Conservation (phyloP, 2,797 vertebrate species). For the Ambastaia sidthimunki region DNA sequence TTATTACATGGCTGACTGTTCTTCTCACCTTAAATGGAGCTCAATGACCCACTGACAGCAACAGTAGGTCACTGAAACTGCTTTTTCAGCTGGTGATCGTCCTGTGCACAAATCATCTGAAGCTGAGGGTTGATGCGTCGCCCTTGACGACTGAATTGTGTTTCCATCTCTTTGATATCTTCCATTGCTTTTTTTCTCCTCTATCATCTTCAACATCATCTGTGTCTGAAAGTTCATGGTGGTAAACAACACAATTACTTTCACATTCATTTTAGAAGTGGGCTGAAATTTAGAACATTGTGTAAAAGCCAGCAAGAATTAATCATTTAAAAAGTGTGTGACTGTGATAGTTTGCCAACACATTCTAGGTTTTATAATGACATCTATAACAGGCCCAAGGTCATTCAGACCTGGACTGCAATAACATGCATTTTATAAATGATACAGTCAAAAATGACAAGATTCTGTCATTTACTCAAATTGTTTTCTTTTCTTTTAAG, state of each 20-base stretch:
- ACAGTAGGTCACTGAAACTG: not conserved
- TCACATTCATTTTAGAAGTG: not conserved
- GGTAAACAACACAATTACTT: slow-evolving; percentile 30
- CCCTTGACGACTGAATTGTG: slow-evolving; percentile 18
- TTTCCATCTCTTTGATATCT: not conserved
- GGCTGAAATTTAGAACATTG: not conserved
- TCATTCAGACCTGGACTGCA: not conserved
- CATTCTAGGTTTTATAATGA: not conserved
- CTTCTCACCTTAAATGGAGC: slow-evolving; percentile 3
- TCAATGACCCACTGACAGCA: slow-evolving; percentile 7
- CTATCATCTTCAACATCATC: not conserved
- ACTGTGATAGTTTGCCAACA: not conserved
- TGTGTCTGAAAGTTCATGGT: slow-evolving; percentile 3
- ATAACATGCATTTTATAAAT: not conserved
- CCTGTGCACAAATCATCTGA: not conserved
- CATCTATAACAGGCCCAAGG: slow-evolving; percentile 2
- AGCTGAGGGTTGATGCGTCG: slow-evolving; percentile 1
- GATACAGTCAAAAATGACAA: not conserved
- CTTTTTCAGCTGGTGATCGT: slow-evolving; percentile 5
- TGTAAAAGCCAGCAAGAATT: not conserved
- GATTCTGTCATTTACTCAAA: not conserved
- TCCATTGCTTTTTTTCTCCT: not conserved
- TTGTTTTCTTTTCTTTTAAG: not conserved
- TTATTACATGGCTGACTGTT: not conserved
- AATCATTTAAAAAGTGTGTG: not conserved